Evolutionary conservation across 2,888 invertebrate species (phyloP).

Genomic region (Apodemia duryi): DNA sequence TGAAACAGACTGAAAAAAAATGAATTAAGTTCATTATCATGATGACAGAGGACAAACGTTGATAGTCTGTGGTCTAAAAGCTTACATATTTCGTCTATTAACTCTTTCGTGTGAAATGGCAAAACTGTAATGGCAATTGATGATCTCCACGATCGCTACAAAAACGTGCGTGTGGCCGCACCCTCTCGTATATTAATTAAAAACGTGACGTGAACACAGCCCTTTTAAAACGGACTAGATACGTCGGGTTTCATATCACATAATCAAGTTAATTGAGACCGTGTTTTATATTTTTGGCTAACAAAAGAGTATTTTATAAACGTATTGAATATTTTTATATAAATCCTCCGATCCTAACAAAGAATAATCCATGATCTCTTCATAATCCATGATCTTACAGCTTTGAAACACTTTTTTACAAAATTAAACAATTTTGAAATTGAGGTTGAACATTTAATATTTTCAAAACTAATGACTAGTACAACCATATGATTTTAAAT

Average conservation of each 20-base stretch:
- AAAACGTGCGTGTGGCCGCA: constrained; percentile 49
- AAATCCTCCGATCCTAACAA: too few species aligned
- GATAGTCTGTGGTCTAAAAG: constrained; percentile 1
- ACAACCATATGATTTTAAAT: too few species aligned
- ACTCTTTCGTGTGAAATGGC: constrained; percentile 1
- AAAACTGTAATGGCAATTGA: constrained; percentile 47
- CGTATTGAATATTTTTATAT: neutral
- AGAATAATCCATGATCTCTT: too few species aligned
- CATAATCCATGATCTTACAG: too few species aligned
- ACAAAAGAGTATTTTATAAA: neutral
- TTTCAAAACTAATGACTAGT: too few species aligned
- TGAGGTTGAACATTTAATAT: too few species aligned
- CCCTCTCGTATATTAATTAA: constrained; percentile 71
- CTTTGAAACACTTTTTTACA: too few species aligned
- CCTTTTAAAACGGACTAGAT: neutral
- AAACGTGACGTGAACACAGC: constrained; percentile 53
- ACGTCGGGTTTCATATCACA: constrained; percentile 3
- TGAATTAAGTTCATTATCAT: too few species aligned
- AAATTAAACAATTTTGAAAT: too few species aligned
- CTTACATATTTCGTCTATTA: constrained; percentile 1
- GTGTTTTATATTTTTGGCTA: neutral
- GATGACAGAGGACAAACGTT: neutral
- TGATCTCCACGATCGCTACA: constrained; percentile 52
- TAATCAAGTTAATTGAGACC: constrained; percentile 1
- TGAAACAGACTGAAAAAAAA: too few species aligned